Base-by-base conservation (phyloP, 2,888 invertebrate genomes). In the Sphinx pinastri region DNA sequence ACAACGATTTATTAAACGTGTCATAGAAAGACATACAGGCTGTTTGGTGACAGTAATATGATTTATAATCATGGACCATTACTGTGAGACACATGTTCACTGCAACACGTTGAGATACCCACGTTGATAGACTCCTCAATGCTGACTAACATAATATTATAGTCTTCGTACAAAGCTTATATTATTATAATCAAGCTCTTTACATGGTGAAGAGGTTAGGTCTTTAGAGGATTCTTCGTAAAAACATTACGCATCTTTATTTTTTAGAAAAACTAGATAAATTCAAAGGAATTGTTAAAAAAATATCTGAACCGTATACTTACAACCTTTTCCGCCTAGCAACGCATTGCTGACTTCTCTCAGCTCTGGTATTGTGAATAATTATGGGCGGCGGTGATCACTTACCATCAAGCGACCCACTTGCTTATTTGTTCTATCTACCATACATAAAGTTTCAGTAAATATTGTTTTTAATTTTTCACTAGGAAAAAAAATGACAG, bases 51-150 rank as follows among this genome's bases (percentile, higher is more conserved):
- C 67, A 45, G 16, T 38, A 59, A 70, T 54, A 49, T 38, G 67
- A 67, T 68, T 54, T 57, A 57, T 57, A 57, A 57, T 57, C 57
- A 57, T 57, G 57, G 57, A 14, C 54, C n/a, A 38, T 63, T 52
- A 69, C 38, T 52, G 38, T 58, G 68, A 19, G 57, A 57, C 57
- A 31, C 13, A 57, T 57, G 25, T 57, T 25, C 57, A 25, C 25
- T 57, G 57, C 25, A 57, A 31, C 13, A 57, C 57, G 25, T 57
- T 25, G 57, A 57, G 25, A 57, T 57, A 19, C 11, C 16, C 13
- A 13, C 19, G 25, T 57, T 57, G 57, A 57, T 57, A 13, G 55
- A 57, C 2, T 57, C 25, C 25, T 57, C 57, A 57, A 57, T 57
- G 57, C 25, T 13, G 6, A 25, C 11, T 13, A 38, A 38, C 13